Evolutionary conservation across 2,797 vertebrate species (phyloP).

Genomic region (Mormyrops attenuatus): DNA sequence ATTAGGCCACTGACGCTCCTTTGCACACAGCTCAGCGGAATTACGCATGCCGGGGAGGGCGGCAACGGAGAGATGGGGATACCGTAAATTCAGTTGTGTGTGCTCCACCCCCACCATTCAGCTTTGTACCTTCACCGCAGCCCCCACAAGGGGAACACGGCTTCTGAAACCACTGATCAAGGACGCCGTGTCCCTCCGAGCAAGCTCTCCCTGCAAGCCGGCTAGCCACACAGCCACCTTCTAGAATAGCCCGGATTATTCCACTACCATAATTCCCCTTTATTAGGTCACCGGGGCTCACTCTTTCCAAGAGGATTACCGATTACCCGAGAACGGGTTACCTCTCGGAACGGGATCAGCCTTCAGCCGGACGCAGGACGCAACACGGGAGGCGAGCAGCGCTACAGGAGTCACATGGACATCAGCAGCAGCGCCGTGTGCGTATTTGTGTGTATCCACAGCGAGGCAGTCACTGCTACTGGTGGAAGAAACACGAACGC

Average conservation of each 20-base stretch:
- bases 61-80: too few relatives aligned
- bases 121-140: constrained; percentile 2
- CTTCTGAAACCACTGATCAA: background rate
- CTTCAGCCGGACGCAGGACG: background rate
- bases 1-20: background rate
- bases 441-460: background rate
- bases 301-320: background rate
- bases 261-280: background rate
- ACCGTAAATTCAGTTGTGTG: background rate
- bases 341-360: background rate
- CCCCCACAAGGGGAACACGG: background rate
- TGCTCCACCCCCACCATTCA: too few relatives aligned
- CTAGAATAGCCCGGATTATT: background rate
- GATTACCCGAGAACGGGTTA: background rate
- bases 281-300: background rate
- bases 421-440: background rate
- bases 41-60: background rate
- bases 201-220: background rate
- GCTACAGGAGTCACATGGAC: background rate
- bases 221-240: background rate
- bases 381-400: background rate
- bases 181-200: background rate
- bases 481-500: too few relatives aligned
- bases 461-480: background rate
- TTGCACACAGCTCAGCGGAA: constrained; percentile 14